Evolutionary conservation across 2,113 vertebrate genomes (phyloP).

Genomic region (Coracopsis vasa): DNA sequence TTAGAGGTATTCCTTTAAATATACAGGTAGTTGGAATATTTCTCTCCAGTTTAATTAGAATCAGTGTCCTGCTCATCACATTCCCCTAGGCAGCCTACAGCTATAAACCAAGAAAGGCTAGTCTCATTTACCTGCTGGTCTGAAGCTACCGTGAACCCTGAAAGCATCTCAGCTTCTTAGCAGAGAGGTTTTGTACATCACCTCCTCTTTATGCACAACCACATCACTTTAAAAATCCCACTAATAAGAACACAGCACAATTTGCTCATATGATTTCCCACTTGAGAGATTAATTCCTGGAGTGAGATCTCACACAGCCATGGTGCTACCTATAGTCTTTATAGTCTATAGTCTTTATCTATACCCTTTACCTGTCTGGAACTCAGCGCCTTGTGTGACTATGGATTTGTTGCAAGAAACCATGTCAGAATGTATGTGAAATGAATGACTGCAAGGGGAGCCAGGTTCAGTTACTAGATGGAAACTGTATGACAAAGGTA

Average conservation of each 20-base stretch:
- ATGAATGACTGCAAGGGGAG: background rate
- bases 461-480: background rate
- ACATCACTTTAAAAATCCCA: background rate
- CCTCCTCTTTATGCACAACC: background rate
- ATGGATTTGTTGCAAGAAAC: background rate
- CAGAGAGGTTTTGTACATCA: background rate
- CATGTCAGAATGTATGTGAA: background rate
- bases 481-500: background rate
- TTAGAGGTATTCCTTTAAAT: background rate
- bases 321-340: background rate
- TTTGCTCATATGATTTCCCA: background rate
- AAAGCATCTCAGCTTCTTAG: background rate
- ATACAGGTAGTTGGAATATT: background rate
- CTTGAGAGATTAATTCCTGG: background rate
- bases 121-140: background rate
- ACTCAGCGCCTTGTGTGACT: background rate
- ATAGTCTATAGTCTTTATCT: too few species aligned
- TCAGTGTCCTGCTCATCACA: background rate
- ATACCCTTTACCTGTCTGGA: background rate
- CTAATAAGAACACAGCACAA: background rate
- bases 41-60: background rate
- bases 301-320: background rate
- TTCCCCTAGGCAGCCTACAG: background rate
- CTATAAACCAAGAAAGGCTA: background rate
- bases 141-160: background rate